Percentiles rank a stretch among this genome's conserved stretches.
These are phyloP conservation scores for Poecilus cupreus DNA, from an alignment of 2,888 invertebrate species.

Conservation along the genomic window DNA sequence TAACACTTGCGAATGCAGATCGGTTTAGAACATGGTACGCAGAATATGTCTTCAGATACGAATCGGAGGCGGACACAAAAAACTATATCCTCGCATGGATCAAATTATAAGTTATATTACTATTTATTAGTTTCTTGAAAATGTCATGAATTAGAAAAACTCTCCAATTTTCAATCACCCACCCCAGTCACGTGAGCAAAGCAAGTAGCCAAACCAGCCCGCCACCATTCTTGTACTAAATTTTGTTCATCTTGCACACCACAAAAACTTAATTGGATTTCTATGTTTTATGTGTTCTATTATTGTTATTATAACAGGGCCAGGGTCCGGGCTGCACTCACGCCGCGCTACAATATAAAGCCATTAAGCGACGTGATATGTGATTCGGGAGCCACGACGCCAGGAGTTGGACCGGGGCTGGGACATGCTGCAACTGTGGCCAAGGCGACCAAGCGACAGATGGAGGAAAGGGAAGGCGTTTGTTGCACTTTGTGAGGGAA, in stretches of 20 bases:
- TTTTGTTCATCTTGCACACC: slow-evolving; percentile 55
- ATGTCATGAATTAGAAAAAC: too few species aligned
- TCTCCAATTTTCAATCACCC: neutral
- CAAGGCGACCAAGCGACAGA: neutral
- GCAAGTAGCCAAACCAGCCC: neutral
- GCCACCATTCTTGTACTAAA: slow-evolving; percentile 51
- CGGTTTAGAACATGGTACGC: too few species aligned
- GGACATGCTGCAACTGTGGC: slow-evolving; percentile 31
- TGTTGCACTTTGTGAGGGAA: neutral
- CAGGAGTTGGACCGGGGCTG: neutral
- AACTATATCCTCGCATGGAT: too few species aligned
- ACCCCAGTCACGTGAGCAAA: neutral
- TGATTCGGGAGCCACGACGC: slow-evolving; percentile 37
- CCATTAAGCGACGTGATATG: slow-evolving; percentile 55
- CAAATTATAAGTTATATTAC: too few species aligned
- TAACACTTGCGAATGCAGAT: too few species aligned
- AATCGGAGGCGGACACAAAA: too few species aligned
- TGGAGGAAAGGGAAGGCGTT: neutral
- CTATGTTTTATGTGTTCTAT: slow-evolving; percentile 64
- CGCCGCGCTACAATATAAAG: slow-evolving; percentile 50
- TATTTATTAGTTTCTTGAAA: too few species aligned
- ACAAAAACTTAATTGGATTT: slow-evolving; percentile 68
- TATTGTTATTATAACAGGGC: slow-evolving; percentile 57
- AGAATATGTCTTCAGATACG: too few species aligned
- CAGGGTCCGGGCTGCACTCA: slow-evolving; percentile 11